These are phyloP conservation scores for Alosa alosa DNA, from an alignment of 2,113 vertebrate species.

Conservation along the genomic window DNA sequence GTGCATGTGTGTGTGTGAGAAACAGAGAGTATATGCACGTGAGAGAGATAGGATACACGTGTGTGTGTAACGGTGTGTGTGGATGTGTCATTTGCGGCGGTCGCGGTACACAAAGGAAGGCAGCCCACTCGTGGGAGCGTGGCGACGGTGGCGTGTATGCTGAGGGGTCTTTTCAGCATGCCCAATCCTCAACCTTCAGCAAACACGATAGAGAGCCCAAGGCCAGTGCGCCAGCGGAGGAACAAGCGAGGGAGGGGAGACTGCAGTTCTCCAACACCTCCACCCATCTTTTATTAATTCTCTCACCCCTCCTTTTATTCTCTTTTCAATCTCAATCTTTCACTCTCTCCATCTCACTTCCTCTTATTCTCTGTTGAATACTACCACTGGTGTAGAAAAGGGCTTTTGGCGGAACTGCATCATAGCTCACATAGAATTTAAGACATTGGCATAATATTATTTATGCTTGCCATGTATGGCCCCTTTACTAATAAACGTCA, in stretches of 20 bases:
- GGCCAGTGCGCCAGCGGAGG: conserved; percentile 55
- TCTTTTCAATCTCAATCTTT: not conserved
- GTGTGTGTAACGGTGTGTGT: conserved; percentile 7
- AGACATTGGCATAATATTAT: not conserved
- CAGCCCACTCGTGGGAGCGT: conserved; percentile 39
- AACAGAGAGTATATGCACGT: not conserved
- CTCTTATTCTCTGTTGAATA: not conserved
- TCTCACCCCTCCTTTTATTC: not conserved
- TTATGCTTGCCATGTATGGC: not conserved
- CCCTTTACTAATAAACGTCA: not conserved
- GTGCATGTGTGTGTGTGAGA: not conserved
- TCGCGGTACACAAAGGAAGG: conserved; percentile 11
- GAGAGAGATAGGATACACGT: not conserved
- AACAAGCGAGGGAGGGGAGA: conserved; percentile 28
- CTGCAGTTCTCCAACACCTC: conserved; percentile 24
- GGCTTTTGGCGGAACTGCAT: not conserved
- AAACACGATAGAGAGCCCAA: conserved; percentile 69
- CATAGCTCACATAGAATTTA: not conserved
- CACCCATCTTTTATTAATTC: not conserved
- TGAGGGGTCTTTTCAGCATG: conserved; percentile 64
- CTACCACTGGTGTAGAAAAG: not conserved
- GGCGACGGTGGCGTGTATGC: conserved; percentile 38
- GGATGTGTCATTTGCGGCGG: conserved; percentile 5
- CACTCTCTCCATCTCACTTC: not conserved
- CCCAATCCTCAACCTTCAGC: conserved; percentile 67